Percentiles rank a stretch among this genome's conserved stretches.
These are phyloP conservation scores for Myoxocephalus aenaeus DNA, from an alignment of 2,797 vertebrate genomes.

Conservation along the genomic window DNA sequence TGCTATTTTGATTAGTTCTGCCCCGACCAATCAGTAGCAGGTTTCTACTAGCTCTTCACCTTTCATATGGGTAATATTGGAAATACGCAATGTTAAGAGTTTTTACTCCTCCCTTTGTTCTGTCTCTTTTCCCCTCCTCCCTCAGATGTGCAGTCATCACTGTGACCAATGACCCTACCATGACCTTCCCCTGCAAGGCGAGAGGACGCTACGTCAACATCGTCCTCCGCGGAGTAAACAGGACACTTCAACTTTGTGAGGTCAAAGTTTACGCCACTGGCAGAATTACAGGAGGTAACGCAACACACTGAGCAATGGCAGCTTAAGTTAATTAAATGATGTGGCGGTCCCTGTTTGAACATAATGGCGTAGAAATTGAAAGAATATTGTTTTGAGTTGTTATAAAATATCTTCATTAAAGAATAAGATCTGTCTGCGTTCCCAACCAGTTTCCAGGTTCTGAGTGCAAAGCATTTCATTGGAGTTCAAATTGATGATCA, in stretches of 20 bases:
- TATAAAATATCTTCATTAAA: too few species aligned
- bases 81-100: neutral
- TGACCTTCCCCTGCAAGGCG: constrained; percentile 7
- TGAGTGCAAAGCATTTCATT: neutral
- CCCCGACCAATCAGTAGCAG: constrained; percentile 7
- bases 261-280: constrained; percentile 3
- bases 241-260: neutral
- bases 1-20: neutral
- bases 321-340: neutral
- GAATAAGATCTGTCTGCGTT: too few species aligned
- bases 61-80: neutral
- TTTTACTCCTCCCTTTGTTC: neutral
- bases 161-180: neutral
- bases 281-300: neutral
- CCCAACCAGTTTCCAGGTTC: neutral
- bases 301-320: neutral
- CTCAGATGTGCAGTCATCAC: constrained; percentile 24
- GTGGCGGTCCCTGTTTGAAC: too few species aligned
- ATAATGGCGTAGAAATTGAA: neutral
- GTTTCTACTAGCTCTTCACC: neutral
- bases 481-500: neutral
- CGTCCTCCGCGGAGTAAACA: neutral
- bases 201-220: constrained; percentile 19
- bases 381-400: too few species aligned
- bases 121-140: neutral